Base-by-base conservation (phyloP, 2,113 vertebrate genomes). In the Coryphaenoides rupestris region DNA sequence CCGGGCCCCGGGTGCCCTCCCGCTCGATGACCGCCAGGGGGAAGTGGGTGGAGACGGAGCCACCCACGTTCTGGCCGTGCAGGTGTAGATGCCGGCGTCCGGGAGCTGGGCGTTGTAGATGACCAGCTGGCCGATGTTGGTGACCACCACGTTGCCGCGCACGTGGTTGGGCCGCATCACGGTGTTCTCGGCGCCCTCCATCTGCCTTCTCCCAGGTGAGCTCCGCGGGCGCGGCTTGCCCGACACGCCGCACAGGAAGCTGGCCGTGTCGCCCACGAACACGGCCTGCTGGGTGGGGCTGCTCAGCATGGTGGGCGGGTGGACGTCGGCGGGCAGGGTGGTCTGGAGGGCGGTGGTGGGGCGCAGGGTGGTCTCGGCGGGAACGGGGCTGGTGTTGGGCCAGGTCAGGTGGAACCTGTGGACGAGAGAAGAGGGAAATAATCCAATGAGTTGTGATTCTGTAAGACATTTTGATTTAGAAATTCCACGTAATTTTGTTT, bases 141-240 rank as follows among this genome's bases (percentile, higher is more conserved):
- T 99, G 77, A 99, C 96, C 45, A 96, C 97, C 0, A 96, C 89
- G 0, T 99, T 99, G 4, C 94, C 96, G 1, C 83, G 88, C 57
- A 99, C 93, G 0, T 96, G 93, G 63, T 99, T 98, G 5, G 94
- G 95, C 66, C 83, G 84, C 95, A 99, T 94, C 45, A 99, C 58
- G 19, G 92, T 84, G 26, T 94, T 98, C 52, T 98, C 95, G 88
- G 93, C 92, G 22, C 93, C 93, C 21, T 95, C 94, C 0, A 91
- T 83, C 75, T 98, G 94, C n/a, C 82, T 96, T 98, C 83, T 98
- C 95, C 97, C 97, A 99, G 0, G 95, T 98, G 86, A 99, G 88
- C 68, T 94, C 93, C n/a, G n/a, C 0, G 97, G 97, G 56, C 85
- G 92, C 0, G 97, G 97, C 62, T 93, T 92, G 54, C 97, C 96